phyloP scores from a whole-genome alignment of 2,113 vertebrate genomes.

The Acrocephalus kingi region DNA sequence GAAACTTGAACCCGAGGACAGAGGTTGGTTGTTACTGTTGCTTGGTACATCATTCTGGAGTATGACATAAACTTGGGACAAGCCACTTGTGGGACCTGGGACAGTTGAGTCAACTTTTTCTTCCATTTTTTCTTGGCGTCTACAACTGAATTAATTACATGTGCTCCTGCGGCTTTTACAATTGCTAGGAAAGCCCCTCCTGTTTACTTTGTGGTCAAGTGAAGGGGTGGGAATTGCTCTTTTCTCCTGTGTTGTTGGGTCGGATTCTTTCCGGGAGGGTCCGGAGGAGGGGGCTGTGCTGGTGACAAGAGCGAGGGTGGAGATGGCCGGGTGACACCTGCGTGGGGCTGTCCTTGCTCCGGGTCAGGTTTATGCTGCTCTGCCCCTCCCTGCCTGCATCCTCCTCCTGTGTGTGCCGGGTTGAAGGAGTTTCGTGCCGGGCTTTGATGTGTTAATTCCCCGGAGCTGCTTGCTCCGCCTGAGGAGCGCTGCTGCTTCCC shows the following conservation, averaged over 20 bases:
- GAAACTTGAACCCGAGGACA: background rate
- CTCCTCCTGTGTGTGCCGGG: background rate
- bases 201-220: background rate
- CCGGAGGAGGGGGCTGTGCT: background rate
- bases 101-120: background rate
- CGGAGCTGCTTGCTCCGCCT: conserved; percentile 16
- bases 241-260: background rate
- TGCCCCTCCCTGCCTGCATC: background rate
- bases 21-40: background rate
- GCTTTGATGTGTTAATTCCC: conserved; percentile 68
- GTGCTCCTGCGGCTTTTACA: background rate
- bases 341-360: background rate
- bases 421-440: background rate
- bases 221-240: background rate
- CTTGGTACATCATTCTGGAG: background rate
- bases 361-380: background rate
- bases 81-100: background rate
- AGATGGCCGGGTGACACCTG: background rate
- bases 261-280: background rate
- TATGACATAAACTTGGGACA: background rate
- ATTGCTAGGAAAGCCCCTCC: background rate
- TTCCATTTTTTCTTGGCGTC: background rate
- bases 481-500: conserved; percentile 22
- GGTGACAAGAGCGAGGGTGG: background rate
- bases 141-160: background rate